phyloP scores from a whole-genome alignment of 2,113 vertebrate species.

The Nibea albiflora region DNA sequence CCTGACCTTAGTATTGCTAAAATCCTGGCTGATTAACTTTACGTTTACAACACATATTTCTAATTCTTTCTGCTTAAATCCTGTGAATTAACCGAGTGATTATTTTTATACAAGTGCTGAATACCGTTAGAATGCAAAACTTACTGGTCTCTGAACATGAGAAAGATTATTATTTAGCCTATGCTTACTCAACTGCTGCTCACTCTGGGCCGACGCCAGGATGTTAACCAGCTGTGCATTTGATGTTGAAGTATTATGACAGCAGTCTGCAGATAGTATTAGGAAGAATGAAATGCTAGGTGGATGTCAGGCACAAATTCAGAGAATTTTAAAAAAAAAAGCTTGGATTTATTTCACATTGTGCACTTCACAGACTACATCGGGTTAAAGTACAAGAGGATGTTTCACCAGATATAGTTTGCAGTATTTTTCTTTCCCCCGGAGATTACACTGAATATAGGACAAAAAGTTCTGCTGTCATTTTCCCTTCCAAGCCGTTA shows the following conservation, averaged over 20 bases:
- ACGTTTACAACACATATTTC: not conserved
- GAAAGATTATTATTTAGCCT: too few relatives aligned
- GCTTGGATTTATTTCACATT: not conserved
- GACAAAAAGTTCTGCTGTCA: slow-evolving; percentile 8
- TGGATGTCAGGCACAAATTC: not conserved
- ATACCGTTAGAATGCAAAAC: too few relatives aligned
- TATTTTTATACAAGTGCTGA: not conserved
- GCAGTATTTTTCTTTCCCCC: not conserved
- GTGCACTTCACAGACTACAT: not conserved
- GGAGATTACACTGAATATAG: not conserved
- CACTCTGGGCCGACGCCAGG: too few relatives aligned
- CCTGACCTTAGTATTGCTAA: not conserved
- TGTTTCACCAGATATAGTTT: not conserved
- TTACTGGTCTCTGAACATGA: too few relatives aligned
- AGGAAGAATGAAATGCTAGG: not conserved
- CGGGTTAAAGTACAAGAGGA: not conserved
- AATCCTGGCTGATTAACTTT: not conserved
- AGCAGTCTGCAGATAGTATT: not conserved
- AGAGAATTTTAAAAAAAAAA: not conserved
- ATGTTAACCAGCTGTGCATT: too few relatives aligned
- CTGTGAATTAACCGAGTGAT: not conserved
- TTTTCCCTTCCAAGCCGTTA: slow-evolving; percentile 11
- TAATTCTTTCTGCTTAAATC: not conserved
- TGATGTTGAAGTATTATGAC: not conserved
- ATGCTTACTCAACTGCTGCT: too few relatives aligned